These are phyloP conservation scores for Sycophaga agraensis DNA, from an alignment of 1,140 invertebrate genomes.

Conservation along the genomic window DNA sequence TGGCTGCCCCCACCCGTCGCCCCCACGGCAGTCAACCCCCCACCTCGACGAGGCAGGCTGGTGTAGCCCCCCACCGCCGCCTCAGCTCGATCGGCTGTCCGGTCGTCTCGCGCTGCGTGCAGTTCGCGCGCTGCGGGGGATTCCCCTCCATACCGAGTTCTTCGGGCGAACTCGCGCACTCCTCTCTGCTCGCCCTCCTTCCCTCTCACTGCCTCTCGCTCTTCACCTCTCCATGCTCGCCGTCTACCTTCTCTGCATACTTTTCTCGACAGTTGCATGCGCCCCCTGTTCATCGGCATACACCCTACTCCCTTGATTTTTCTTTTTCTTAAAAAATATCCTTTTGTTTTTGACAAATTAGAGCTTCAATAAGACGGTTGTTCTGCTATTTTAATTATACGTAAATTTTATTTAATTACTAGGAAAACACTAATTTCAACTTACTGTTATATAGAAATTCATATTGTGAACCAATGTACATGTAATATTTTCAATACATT, in stretches of 20 bases:
- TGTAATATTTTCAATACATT: too few relatives aligned
- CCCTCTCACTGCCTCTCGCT: neutral
- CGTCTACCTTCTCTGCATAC: constrained; percentile 19
- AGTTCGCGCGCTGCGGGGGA: constrained; percentile 19
- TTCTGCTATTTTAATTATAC: too few relatives aligned
- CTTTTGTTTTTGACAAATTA: too few relatives aligned
- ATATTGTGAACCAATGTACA: too few relatives aligned
- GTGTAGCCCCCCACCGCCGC: constrained; percentile 37
- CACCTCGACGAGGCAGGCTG: neutral
- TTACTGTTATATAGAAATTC: too few relatives aligned
- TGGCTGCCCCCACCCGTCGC: constrained; percentile 42
- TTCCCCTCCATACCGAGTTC: constrained; percentile 37
- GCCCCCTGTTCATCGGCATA: neutral
- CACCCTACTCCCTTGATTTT: too few relatives aligned
- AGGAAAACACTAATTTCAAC: too few relatives aligned
- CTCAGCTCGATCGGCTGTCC: too few relatives aligned
- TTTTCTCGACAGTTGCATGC: constrained; percentile 10
- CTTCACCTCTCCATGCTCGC: neutral
- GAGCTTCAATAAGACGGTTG: too few relatives aligned
- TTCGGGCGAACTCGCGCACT: constrained; percentile 24
- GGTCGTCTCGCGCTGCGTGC: too few relatives aligned
- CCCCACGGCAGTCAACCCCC: constrained; percentile 37
- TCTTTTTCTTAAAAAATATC: too few relatives aligned
- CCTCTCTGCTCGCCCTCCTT: constrained; percentile 20
- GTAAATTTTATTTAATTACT: too few relatives aligned